Percentiles rank a stretch among this genome's conserved stretches.
These are phyloP conservation scores for Noctua fimbriata DNA, from an alignment of 2,888 invertebrate genomes.

Conservation along the genomic window DNA sequence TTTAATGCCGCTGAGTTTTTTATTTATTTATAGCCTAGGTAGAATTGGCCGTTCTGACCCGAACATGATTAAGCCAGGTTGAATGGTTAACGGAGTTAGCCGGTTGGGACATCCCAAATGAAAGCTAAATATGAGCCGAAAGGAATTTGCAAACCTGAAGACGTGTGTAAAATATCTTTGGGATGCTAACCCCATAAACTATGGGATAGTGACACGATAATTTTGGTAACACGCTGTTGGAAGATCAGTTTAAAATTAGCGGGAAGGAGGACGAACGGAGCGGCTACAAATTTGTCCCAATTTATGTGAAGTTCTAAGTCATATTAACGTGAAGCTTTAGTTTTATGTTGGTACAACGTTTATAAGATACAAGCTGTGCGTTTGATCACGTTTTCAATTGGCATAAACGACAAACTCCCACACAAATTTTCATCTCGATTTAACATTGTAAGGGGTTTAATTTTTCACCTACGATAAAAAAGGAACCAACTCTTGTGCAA, in stretches of 20 bases:
- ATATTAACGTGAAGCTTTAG: background rate
- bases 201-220: background rate
- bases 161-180: background rate
- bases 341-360: background rate
- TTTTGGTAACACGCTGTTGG: background rate
- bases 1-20: background rate
- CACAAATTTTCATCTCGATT: background rate
- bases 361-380: background rate
- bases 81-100: background rate
- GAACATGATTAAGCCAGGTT: background rate
- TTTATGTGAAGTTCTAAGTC: constrained; percentile 3
- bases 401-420: background rate
- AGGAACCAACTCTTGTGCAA: background rate
- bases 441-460: background rate
- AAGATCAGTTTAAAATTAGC: background rate
- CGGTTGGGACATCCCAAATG: background rate
- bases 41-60: background rate
- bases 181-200: background rate
- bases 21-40: background rate
- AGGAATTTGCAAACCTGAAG: background rate
- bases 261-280: background rate
- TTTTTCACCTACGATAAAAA: background rate
- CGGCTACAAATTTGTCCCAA: background rate
- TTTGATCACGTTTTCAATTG: background rate
- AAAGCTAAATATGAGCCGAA: background rate